Conservation (phyloP, 2,797 vertebrate species). For the Knipowitschia caucasica region DNA sequence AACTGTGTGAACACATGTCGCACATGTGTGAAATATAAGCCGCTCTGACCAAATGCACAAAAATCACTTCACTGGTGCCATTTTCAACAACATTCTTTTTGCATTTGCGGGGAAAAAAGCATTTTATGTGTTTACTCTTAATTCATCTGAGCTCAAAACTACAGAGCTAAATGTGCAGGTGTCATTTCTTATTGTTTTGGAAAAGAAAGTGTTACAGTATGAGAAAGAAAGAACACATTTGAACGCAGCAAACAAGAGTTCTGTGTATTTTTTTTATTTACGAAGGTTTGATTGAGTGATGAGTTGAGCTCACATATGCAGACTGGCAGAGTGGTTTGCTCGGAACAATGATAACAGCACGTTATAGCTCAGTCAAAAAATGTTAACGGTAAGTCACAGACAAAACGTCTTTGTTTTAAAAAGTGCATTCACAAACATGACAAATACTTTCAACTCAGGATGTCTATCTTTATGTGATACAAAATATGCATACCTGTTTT, state of each 20-base stretch:
- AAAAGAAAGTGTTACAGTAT: background rate
- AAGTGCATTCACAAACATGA: slow-evolving; percentile 99
- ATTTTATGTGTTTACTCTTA: no score
- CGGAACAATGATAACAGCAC: slow-evolving; percentile 76
- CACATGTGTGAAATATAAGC: slow-evolving; percentile 58
- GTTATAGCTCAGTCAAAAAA: slow-evolving; percentile 86
- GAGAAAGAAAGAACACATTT: slow-evolving; percentile 44
- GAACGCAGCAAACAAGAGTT: slow-evolving; percentile 66
- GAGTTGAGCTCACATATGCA: slow-evolving; percentile 72
- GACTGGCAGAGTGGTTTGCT: slow-evolving; percentile 72
- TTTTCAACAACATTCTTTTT: background rate
- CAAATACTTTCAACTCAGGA: slow-evolving; percentile 96
- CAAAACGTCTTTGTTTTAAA: slow-evolving; percentile 96
- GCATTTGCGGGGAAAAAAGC: no score
- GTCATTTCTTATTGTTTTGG: no score
- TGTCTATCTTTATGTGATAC: slow-evolving; percentile 81
- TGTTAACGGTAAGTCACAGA: slow-evolving; percentile 91
- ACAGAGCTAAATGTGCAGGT: no score
- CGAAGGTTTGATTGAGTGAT: slow-evolving; percentile 76
- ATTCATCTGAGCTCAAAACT: no score
- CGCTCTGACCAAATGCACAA: slow-evolving; percentile 14
- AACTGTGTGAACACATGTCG: slow-evolving; percentile 43
- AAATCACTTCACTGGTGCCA: background rate
- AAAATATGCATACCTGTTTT: slow-evolving; percentile 87
- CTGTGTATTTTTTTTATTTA: slow-evolving; percentile 75